Conservation (phyloP, 1,140 invertebrate species). For the Homarus americanus region DNA sequence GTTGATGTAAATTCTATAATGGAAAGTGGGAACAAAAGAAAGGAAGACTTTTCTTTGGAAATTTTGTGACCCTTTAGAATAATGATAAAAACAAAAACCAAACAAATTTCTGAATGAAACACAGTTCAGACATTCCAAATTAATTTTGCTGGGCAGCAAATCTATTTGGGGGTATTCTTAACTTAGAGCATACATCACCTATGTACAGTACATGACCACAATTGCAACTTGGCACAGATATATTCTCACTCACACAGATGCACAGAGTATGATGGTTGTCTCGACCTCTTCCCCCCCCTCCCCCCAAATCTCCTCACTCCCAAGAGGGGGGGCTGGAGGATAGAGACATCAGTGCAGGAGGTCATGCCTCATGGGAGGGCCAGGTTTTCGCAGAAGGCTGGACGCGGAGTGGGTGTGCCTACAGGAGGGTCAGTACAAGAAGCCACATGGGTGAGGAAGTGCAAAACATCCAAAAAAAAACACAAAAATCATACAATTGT, state of each 20-base stretch:
- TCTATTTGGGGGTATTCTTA: background rate
- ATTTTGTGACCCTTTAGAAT: no score
- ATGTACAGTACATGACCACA: conserved; percentile 16
- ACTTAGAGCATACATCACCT: background rate
- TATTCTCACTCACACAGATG: conserved; percentile 26
- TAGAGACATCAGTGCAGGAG: conserved; percentile 29
- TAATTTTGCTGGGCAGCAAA: background rate
- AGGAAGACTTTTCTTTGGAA: no score
- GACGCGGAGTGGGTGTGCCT: conserved; percentile 50
- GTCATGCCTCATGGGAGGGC: conserved; percentile 45
- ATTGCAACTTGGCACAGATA: conserved; percentile 2
- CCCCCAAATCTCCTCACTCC: background rate
- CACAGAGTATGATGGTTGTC: conserved; percentile 1
- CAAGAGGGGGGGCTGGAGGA: background rate
- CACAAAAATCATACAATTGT: background rate
- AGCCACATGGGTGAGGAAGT: conserved; percentile 38
- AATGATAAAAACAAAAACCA: background rate
- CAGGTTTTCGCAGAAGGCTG: conserved; percentile 39
- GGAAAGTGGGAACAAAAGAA: no score
- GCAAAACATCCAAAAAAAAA: conserved; percentile 7
- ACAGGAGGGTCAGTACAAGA: conserved; percentile 41
- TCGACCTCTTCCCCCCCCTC: conserved; percentile 18
- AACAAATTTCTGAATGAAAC: background rate
- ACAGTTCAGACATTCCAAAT: background rate
- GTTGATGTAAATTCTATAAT: no score